Conservation (phyloP, 2,888 invertebrate species). For the Psylliodes chrysocephalus region DNA sequence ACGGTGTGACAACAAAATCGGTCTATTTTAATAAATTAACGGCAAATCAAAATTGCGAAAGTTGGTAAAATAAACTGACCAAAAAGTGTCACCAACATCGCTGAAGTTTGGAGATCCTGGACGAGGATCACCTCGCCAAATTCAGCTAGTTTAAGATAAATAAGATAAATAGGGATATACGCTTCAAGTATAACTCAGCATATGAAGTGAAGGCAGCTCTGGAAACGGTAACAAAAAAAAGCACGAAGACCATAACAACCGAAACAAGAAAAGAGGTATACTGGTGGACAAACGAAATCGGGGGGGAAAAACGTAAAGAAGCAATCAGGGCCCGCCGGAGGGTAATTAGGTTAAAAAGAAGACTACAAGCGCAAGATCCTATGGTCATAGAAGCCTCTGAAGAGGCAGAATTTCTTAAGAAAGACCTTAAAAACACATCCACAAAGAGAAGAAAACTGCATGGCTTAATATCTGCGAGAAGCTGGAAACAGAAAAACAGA, state of each 20-base stretch:
- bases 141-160: too few species aligned
- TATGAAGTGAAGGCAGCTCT: too few species aligned
- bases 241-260: background rate
- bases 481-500: background rate
- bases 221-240: background rate
- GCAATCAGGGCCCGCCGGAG: background rate
- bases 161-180: background rate
- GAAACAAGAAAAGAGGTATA: constrained; percentile 16
- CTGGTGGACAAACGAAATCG: constrained; percentile 25
- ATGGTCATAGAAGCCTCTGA: too few species aligned
- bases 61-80: too few species aligned
- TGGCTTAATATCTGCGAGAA: constrained; percentile 17
- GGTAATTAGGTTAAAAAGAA: background rate
- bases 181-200: too few species aligned
- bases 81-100: too few species aligned
- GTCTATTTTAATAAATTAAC: too few species aligned
- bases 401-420: too few species aligned
- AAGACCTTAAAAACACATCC: background rate
- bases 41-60: too few species aligned
- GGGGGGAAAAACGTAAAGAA: background rate
- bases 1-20: too few species aligned
- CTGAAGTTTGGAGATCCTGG: too few species aligned
- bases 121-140: too few species aligned
- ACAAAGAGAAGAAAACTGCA: background rate
- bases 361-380: background rate